Percentiles rank a stretch among this genome's conserved stretches.
phyloP scores from a whole-genome alignment of 2,888 invertebrate species.

The Leptarthrus brevirostris region DNA sequence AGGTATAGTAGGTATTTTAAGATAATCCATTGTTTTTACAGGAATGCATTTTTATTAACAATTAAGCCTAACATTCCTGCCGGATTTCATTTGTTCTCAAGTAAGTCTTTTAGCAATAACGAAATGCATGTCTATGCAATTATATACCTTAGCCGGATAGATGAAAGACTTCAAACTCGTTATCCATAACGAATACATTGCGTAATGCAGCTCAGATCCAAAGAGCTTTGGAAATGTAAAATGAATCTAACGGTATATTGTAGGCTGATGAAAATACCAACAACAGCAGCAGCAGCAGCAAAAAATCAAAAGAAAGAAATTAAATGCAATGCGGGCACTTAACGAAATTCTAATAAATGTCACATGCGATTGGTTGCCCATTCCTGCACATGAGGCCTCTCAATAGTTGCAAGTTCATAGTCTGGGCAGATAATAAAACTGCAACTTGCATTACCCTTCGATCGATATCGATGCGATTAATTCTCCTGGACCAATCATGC shows the following conservation, averaged over 20 bases:
- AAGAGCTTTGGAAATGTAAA: not conserved
- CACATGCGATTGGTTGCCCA: slow-evolving; percentile 42
- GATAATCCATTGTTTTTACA: too few species aligned
- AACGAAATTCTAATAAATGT: slow-evolving; percentile 45
- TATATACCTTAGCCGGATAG: not conserved
- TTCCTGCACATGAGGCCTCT: slow-evolving; percentile 16
- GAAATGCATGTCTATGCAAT: too few species aligned
- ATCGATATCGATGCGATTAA: slow-evolving; percentile 51
- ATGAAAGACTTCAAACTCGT: too few species aligned
- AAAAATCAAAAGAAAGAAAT: not conserved
- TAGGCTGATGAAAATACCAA: not conserved
- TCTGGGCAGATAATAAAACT: slow-evolving; percentile 47
- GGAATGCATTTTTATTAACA: too few species aligned
- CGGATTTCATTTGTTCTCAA: too few species aligned
- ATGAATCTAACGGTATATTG: not conserved
- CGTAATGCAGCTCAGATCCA: slow-evolving; percentile 18
- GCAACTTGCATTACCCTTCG: slow-evolving; percentile 40
- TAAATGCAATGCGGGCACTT: slow-evolving; percentile 40
- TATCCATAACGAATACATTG: slow-evolving; percentile 23
- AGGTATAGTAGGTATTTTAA: too few species aligned
- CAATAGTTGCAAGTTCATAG: slow-evolving; percentile 44
- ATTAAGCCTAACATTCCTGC: too few species aligned
- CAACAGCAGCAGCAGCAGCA: not conserved
- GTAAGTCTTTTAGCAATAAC: too few species aligned
- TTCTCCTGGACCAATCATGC: slow-evolving; percentile 58